Evolutionary conservation across 1,140 invertebrate genomes (phyloP), one percentile per base, ranked within the genome.

Genomic region (Hyphantria cunea): DNA sequence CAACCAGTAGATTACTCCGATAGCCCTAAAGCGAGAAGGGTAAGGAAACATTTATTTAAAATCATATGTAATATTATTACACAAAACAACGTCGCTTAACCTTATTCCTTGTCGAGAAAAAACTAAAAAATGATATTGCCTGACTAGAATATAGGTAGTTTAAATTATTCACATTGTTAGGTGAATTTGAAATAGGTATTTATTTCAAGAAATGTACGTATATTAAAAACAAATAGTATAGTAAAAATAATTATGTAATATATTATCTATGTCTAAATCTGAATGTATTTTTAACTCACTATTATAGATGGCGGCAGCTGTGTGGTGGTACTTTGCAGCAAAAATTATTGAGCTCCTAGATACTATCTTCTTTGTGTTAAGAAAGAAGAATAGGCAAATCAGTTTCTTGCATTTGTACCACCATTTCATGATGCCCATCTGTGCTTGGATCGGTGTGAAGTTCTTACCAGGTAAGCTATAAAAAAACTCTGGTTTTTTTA

Each of bases 391-490:
- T 37, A 92, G 92, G 13, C 95, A 96, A 82, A 93, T 96, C n/a
- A 93, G 94, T 0, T 94, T 94, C 71, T 89, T 96, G 0, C 95
- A 96, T 71, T 81, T 95, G 0, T 95, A 94, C 69, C 94, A 95
- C 78, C 94, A 95, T 71, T 89, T 92, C 3, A 83, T 94, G 68
- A 95, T 94, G 92, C 94, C 94, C 0, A 77, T 95, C 39, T 94
- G 93, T 54, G 93, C 95, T 13, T 99, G 97, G 95, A 95, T 97
- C 66, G 97, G 96, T 0, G 93, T 95, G 10, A 96, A 95, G 83
- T 98, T 95, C 91, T 92, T 92, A 66, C 90, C 93, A 81, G 93
- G 92, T 93, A 82, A 31, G 51, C 53, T 11, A 39, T 25, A 25
- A 25, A 5, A 25, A 25, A 5, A 3, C 17, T 25, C 5, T 25